A percentile compares a stretch with the other conserved stretches of the same genome.
Evolutionary conservation across 1,140 invertebrate species (phyloP).

Genomic region (Brachionus sp.): DNA sequence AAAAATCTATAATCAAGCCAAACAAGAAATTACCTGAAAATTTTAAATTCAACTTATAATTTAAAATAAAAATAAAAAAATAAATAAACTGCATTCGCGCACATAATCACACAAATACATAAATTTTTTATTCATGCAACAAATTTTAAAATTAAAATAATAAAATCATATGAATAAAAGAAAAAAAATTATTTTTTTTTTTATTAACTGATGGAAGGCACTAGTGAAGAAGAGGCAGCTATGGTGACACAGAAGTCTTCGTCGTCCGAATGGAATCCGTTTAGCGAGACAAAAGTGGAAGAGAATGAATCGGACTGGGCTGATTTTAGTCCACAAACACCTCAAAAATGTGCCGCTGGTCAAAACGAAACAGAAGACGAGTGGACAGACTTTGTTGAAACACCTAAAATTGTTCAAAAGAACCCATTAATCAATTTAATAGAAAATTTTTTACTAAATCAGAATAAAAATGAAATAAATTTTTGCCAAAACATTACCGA

Average conservation of each 20-base stretch:
- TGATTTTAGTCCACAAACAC: neutral
- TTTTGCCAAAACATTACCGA: neutral
- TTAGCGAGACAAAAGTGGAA: neutral
- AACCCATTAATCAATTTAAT: neutral
- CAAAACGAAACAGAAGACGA: neutral
- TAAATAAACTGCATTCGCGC: neutral
- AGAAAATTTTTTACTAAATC: neutral
- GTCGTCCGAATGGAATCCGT: neutral
- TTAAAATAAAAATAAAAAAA: neutral
- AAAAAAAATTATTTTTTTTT: neutral
- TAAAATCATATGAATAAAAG: conserved; percentile 35
- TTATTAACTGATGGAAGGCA: neutral
- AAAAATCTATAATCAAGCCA: neutral
- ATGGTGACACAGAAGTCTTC: neutral
- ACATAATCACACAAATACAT: neutral
- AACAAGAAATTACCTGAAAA: neutral
- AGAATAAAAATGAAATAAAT: neutral
- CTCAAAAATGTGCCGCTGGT: neutral
- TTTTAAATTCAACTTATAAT: neutral
- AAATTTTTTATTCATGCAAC: neutral
- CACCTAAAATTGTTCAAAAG: neutral
- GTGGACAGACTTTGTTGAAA: conserved; percentile 35
- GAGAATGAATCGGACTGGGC: neutral
- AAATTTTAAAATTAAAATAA: conserved; percentile 27
- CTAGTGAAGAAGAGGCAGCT: neutral